Evolutionary conservation across 2,888 invertebrate genomes (phyloP).

Genomic region (Balanococcus diminutus): DNA sequence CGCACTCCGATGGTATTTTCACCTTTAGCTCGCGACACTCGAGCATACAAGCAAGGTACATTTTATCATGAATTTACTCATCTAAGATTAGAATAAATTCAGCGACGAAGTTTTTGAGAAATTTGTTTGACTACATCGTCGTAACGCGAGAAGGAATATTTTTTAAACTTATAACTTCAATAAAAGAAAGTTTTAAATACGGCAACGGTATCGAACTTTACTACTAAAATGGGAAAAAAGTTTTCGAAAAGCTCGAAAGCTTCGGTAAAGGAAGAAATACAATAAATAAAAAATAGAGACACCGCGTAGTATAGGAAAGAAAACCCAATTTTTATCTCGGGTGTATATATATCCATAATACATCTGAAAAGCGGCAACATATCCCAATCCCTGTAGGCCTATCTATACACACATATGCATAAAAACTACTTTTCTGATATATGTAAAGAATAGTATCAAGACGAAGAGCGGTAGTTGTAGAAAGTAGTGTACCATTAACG

Average conservation of each 20-base stretch:
- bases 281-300: constrained; percentile 44
- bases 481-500: constrained; percentile 52
- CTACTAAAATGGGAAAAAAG: constrained; percentile 43
- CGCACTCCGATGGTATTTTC: neutral
- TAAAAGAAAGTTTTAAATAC: constrained; percentile 37
- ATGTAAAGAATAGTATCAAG: constrained; percentile 49
- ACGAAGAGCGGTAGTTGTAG: constrained; percentile 39
- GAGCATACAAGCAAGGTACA: neutral
- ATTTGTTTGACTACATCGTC: constrained; percentile 33
- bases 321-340: constrained; percentile 54
- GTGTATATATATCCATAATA: constrained; percentile 54
- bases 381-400: constrained; percentile 55
- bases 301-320: constrained; percentile 38
- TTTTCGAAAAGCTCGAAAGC: constrained; percentile 43
- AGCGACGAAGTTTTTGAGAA: constrained; percentile 18
- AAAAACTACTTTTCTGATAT: constrained; percentile 54
- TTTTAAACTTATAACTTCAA: constrained; percentile 42
- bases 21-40: neutral
- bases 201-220: constrained; percentile 35
- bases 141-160: constrained; percentile 39
- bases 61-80: constrained; percentile 22
- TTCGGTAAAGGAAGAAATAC: constrained; percentile 37
- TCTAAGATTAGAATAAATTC: constrained; percentile 26
- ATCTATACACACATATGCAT: constrained; percentile 54
- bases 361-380: constrained; percentile 53